Evolutionary conservation across 2,888 invertebrate genomes (phyloP).

Genomic region (Zaprionus bogoriensis): DNA sequence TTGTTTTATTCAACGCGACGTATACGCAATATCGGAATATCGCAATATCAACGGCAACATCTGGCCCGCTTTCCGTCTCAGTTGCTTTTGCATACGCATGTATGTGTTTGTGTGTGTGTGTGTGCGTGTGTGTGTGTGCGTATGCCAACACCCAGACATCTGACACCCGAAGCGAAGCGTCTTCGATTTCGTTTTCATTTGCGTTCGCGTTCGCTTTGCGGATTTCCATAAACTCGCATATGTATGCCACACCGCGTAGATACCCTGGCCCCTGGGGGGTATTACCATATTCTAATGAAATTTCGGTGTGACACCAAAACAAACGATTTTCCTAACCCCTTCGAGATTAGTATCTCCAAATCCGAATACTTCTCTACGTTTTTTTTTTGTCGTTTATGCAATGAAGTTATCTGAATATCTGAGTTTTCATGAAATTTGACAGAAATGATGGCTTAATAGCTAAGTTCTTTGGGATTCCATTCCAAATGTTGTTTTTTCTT

Average conservation of each 20-base stretch:
- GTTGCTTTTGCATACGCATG: constrained; percentile 1
- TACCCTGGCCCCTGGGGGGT: background rate
- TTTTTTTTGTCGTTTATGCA: too few relatives aligned
- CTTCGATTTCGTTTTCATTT: constrained; percentile 18
- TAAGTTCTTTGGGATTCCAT: too few relatives aligned
- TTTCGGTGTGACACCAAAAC: background rate
- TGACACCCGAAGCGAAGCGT: constrained; percentile 20
- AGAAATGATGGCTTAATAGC: too few relatives aligned
- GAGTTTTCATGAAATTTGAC: too few relatives aligned
- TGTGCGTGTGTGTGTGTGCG: background rate
- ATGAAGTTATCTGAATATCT: too few relatives aligned
- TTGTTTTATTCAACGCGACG: constrained; percentile 44
- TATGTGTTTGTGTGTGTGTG: background rate
- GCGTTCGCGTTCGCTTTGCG: background rate
- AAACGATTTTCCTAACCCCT: background rate
- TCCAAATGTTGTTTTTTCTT: too few relatives aligned
- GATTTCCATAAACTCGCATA: constrained; percentile 19
- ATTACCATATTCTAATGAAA: background rate
- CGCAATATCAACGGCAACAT: constrained; percentile 34
- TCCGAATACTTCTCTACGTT: too few relatives aligned
- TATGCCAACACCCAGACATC: background rate
- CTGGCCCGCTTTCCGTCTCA: constrained; percentile 37
- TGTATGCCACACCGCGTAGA: background rate
- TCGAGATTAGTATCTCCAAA: background rate
- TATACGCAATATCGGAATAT: constrained; percentile 36